Percentiles rank a stretch among this genome's conserved stretches.
These are phyloP conservation scores for Neodiprion fabricii DNA, from an alignment of 1,140 invertebrate genomes.

Conservation along the genomic window DNA sequence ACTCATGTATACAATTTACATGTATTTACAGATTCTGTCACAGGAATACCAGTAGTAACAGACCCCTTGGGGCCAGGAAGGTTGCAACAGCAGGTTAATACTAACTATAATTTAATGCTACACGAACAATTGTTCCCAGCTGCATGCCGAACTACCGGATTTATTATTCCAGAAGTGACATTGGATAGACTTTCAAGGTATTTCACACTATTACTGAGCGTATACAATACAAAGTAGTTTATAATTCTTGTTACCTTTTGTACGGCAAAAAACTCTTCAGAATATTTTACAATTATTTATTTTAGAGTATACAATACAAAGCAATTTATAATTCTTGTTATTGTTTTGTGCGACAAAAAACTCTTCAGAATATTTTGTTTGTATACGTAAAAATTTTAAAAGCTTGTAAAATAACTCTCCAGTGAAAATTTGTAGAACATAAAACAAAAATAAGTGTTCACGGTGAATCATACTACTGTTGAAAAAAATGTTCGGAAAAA, in stretches of 20 bases:
- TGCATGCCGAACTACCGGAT: conserved; percentile 60
- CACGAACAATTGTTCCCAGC: conserved; percentile 80
- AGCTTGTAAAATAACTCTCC: too few species aligned
- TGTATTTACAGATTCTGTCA: conserved; percentile 67
- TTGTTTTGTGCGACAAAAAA: background rate
- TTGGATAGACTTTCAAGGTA: conserved; percentile 58
- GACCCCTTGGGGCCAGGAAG: conserved; percentile 65
- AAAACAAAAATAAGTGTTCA: too few species aligned
- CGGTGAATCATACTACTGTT: too few species aligned
- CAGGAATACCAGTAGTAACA: conserved; percentile 73
- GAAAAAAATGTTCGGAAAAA: too few species aligned
- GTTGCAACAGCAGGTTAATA: conserved; percentile 65
- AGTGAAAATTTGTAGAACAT: too few species aligned
- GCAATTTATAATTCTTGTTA: background rate
- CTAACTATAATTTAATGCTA: conserved; percentile 83
- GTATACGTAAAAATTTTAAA: too few species aligned
- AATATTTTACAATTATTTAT: conserved; percentile 18
- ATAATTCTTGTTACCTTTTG: conserved; percentile 8
- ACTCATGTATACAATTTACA: background rate
- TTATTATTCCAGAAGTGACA: conserved; percentile 58
- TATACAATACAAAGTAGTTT: background rate
- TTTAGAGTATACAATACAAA: background rate
- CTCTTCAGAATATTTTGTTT: too few species aligned
- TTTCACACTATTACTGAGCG: background rate
- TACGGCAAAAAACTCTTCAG: conserved; percentile 14